phyloP scores from a whole-genome alignment of 2,797 vertebrate species.

The Poecilia picta region DNA sequence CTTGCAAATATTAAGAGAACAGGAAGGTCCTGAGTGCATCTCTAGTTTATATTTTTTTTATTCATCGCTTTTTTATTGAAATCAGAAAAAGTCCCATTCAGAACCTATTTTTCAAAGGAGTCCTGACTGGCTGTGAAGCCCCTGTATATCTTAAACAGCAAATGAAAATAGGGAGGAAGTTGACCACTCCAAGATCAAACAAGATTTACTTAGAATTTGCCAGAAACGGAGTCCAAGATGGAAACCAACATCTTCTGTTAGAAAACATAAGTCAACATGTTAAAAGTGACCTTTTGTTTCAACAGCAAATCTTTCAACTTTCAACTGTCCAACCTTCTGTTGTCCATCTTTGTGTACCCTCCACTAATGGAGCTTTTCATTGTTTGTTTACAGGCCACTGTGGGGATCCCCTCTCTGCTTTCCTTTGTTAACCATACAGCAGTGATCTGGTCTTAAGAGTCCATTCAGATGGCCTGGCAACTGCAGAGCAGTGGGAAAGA shows the following conservation, averaged over 20 bases:
- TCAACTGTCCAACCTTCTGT: not conserved
- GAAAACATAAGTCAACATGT: not conserved
- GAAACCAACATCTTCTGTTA: not conserved
- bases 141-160: not conserved
- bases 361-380: not conserved
- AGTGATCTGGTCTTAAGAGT: slow-evolving; percentile 31
- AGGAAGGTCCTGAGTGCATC: not conserved
- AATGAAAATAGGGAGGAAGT: not conserved
- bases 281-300: not conserved
- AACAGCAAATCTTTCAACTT: not conserved
- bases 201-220: not conserved
- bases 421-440: slow-evolving; percentile 5
- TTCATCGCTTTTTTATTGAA: too few relatives aligned
- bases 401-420: not conserved
- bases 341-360: not conserved
- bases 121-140: too few relatives aligned
- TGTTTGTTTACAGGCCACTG: not conserved
- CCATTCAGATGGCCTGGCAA: slow-evolving; percentile 14
- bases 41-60: not conserved
- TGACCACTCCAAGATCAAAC: not conserved
- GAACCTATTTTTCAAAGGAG: too few relatives aligned
- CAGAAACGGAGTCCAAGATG: not conserved
- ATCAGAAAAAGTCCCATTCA: too few relatives aligned
- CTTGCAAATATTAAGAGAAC: not conserved
- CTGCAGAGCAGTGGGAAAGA: slow-evolving; percentile 53